Percentiles rank a stretch among this genome's conserved stretches.
Conservation (phyloP, 2,888 invertebrate genomes). For the Mythimna vitellina region DNA sequence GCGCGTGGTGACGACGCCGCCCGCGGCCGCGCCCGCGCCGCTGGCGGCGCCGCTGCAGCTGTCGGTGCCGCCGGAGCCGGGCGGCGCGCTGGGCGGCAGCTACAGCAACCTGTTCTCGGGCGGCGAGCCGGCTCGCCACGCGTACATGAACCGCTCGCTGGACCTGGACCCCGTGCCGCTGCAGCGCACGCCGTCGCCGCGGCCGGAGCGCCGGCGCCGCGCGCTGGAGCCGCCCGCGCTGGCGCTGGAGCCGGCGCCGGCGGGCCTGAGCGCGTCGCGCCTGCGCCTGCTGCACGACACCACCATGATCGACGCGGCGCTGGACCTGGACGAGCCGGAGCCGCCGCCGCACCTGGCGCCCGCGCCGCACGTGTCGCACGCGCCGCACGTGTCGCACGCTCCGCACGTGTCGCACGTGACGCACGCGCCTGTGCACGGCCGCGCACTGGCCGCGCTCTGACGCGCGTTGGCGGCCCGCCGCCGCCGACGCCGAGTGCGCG, state of each 20-base stretch:
- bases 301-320: conserved; percentile 97
- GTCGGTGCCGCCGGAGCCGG: conserved; percentile 33
- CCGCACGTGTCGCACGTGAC: conserved; percentile 7
- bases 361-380: conserved; percentile 44
- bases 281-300: conserved; percentile 95
- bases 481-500: conserved; percentile 37
- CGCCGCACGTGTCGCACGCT: conserved; percentile 52
- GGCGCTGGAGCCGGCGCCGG: conserved; percentile 70
- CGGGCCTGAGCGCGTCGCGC: conserved; percentile 92
- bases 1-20: conserved; percentile 65
- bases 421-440: conserved; percentile 43
- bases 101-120: conserved; percentile 69
- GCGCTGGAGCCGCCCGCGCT: conserved; percentile 24
- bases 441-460: conserved; percentile 36
- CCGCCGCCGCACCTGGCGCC: conserved; percentile 75
- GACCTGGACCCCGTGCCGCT: conserved; percentile 88
- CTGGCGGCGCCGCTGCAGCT: conserved; percentile 8
- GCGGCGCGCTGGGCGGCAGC: conserved; percentile 63
- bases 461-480: conserved; percentile 51
- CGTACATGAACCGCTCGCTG: conserved; percentile 90
- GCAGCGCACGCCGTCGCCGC: conserved; percentile 52
- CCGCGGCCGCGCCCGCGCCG: conserved; percentile 48
- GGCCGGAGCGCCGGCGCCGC: conserved; percentile 39
- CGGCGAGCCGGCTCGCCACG: conserved; percentile 75
- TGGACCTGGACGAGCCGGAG: conserved; percentile 96